A percentile compares a stretch with the other conserved stretches of the same genome.
Conservation (phyloP, 2,113 vertebrate genomes). For the Vicugna pacos region DNA sequence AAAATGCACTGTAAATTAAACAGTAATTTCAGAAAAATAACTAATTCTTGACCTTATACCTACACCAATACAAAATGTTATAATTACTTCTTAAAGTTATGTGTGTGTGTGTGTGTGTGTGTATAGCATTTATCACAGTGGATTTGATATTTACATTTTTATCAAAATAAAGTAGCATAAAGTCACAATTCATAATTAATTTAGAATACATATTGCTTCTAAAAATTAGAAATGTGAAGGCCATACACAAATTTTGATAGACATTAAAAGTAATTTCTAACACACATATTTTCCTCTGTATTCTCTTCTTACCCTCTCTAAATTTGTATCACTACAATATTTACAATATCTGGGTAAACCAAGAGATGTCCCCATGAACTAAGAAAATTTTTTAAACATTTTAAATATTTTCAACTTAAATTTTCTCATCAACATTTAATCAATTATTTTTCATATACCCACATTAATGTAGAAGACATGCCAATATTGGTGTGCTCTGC, state of each 20-base stretch:
- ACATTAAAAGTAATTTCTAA: background rate
- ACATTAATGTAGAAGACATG: background rate
- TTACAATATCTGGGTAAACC: background rate
- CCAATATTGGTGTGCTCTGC: background rate
- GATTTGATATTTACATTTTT: background rate
- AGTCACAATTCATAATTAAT: background rate
- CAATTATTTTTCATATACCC: background rate
- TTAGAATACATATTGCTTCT: background rate
- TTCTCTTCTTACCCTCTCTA: background rate
- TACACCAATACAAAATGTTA: background rate
- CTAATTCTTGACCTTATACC: background rate
- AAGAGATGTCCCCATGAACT: background rate
- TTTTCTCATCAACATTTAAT: background rate
- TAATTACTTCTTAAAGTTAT: background rate
- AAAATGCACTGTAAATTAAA: background rate
- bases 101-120: background rate
- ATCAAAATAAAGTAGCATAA: background rate
- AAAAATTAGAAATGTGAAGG: background rate
- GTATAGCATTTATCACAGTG: background rate
- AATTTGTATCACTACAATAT: background rate
- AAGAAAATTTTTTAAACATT: background rate
- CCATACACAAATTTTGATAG: background rate
- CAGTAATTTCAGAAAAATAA: background rate
- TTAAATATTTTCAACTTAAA: background rate
- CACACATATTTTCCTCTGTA: background rate